A percentile compares a stretch with the other conserved stretches of the same genome.
phyloP scores from a whole-genome alignment of 1,140 invertebrate genomes.

The Pachyrhynchus sulphureomaculatus region DNA sequence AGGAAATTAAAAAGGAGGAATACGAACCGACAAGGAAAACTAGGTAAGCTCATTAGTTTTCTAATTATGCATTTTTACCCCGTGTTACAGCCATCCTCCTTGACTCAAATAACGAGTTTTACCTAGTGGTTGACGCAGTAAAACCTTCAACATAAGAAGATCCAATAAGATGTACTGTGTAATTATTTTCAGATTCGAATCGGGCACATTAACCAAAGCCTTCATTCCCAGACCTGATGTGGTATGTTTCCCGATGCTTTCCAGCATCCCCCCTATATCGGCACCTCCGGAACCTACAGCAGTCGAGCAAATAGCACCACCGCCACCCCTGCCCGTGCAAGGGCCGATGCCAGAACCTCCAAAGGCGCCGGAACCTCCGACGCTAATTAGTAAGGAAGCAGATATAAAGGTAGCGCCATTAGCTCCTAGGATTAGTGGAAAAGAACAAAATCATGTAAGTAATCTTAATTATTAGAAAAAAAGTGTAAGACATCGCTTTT shows the following conservation, averaged over 20 bases:
- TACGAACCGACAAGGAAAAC: conserved; percentile 47
- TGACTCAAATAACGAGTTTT: too few species aligned
- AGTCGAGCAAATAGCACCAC: conserved; percentile 26
- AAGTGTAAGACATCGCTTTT: too few species aligned
- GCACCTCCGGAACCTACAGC: conserved; percentile 35
- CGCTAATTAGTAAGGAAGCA: conserved; percentile 24
- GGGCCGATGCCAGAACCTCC: conserved; percentile 29
- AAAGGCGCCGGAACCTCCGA: conserved; percentile 20
- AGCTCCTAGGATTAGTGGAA: conserved; percentile 7
- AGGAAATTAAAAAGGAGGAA: conserved; percentile 48
- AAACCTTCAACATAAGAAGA: too few species aligned
- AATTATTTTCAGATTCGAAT: conserved; percentile 41
- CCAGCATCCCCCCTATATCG: conserved; percentile 53
- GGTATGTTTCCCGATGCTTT: conserved; percentile 59
- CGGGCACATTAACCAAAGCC: conserved; percentile 46
- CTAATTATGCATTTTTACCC: too few species aligned
- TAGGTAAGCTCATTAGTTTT: conserved; percentile 11
- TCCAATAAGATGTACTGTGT: too few species aligned
- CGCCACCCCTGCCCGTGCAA: conserved; percentile 34
- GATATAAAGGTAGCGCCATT: background rate
- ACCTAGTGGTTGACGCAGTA: too few species aligned
- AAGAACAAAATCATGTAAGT: too few species aligned
- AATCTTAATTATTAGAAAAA: too few species aligned
- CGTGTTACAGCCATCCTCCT: too few species aligned
- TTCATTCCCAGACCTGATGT: conserved; percentile 55